Conservation (phyloP, 2,797 vertebrate species). For the Fistularia commersonii region DNA sequence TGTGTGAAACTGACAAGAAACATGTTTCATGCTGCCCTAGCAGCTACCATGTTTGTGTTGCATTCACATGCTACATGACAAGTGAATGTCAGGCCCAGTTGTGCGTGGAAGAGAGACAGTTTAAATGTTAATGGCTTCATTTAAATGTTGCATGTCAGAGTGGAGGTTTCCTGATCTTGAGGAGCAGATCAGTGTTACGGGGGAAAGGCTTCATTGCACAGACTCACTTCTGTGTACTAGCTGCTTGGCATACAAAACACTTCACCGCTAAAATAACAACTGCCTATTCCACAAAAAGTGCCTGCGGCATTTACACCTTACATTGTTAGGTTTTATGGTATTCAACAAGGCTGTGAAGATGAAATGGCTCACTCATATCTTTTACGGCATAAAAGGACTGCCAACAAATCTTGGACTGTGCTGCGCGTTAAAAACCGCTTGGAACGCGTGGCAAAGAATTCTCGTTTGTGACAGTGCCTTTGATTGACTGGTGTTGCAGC, state of each 20-base stretch:
- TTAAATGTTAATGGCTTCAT: constrained; percentile 69
- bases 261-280: constrained; percentile 43
- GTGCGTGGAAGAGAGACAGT: constrained; percentile 46
- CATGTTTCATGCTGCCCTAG: constrained; percentile 20
- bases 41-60: constrained; percentile 42
- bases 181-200: constrained; percentile 44
- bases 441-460: constrained; percentile 15
- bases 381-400: constrained; percentile 1
- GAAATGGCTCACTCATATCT: constrained; percentile 24
- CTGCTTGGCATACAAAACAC: constrained; percentile 50
- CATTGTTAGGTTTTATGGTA: constrained; percentile 29
- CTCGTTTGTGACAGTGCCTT: constrained; percentile 9
- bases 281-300: constrained; percentile 19
- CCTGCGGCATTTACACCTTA: constrained; percentile 24
- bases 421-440: constrained; percentile 18
- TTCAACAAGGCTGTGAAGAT: constrained; percentile 13
- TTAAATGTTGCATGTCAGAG: constrained; percentile 67
- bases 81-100: constrained; percentile 43
- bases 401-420: constrained; percentile 7
- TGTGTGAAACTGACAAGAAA: constrained; percentile 24
- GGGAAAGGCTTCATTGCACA: constrained; percentile 35
- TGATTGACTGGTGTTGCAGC: constrained; percentile 35
- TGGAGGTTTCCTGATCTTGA: constrained; percentile 49
- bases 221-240: constrained; percentile 15
- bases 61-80: constrained; percentile 48